phyloP scores from a whole-genome alignment of 2,888 invertebrate genomes.

The Apodemia zela region DNA sequence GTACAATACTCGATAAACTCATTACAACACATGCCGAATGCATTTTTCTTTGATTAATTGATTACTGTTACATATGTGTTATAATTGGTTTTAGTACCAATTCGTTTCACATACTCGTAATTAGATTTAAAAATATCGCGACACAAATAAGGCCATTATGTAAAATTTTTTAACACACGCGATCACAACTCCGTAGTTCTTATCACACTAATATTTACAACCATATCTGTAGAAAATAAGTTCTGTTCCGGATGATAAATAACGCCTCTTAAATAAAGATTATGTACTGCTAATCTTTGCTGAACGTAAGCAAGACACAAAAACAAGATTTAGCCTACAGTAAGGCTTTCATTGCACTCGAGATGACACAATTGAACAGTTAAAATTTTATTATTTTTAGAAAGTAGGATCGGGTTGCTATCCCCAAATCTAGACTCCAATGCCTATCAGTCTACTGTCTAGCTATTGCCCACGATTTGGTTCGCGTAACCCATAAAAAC shows the following conservation, averaged over 20 bases:
- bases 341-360: too few relatives aligned
- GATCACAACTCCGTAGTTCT: constrained; percentile 28
- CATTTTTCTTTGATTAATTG: neutral
- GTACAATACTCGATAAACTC: neutral
- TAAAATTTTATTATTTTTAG: too few relatives aligned
- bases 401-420: too few relatives aligned
- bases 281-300: neutral
- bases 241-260: constrained; percentile 31
- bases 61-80: neutral
- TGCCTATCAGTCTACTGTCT: too few relatives aligned
- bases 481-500: too few relatives aligned
- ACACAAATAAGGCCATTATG: constrained; percentile 8
- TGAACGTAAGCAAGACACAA: too few relatives aligned
- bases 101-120: constrained; percentile 1
- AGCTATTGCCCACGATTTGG: too few relatives aligned
- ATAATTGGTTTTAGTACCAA: neutral
- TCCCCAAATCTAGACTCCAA: too few relatives aligned
- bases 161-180: neutral
- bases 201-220: constrained; percentile 35
- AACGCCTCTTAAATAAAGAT: neutral
- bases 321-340: too few relatives aligned
- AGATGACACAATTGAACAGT: too few relatives aligned
- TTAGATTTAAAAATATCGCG: neutral
- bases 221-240: constrained; percentile 31
- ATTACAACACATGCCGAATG: neutral